Evolutionary conservation across 2,113 vertebrate genomes (phyloP).

Genomic region (Cygnus buccinator): DNA sequence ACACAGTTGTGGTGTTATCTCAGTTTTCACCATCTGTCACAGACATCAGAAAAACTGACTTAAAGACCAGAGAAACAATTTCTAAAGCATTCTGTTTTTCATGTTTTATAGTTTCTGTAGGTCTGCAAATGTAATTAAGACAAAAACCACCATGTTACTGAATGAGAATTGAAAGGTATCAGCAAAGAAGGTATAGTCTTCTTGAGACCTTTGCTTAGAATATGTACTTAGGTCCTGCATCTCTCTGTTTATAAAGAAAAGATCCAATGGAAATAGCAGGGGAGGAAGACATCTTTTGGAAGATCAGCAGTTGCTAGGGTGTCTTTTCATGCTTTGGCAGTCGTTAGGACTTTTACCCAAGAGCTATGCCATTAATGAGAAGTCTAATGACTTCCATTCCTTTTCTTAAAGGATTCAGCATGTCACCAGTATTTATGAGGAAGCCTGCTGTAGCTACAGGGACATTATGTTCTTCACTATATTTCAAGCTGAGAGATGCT

Average conservation of each 20-base stretch:
- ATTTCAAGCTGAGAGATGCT: constrained; percentile 57
- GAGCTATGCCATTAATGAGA: constrained; percentile 49
- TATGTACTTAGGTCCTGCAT: not conserved
- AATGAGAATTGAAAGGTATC: not conserved
- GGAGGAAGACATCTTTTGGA: not conserved
- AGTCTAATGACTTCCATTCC: constrained; percentile 46
- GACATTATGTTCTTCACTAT: constrained; percentile 31
- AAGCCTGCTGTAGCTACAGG: constrained; percentile 53
- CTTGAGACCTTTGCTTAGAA: not conserved
- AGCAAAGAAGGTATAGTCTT: not conserved
- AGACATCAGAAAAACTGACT: constrained; percentile 12
- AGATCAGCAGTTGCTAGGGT: constrained; percentile 38
- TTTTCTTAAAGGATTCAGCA: constrained; percentile 40
- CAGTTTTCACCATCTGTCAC: constrained; percentile 59
- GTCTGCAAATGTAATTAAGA: not conserved
- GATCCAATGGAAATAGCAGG: not conserved
- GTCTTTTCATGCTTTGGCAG: not conserved
- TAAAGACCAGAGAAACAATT: constrained; percentile 18
- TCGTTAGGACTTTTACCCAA: not conserved
- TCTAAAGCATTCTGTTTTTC: not conserved
- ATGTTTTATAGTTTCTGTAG: not conserved
- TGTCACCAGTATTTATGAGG: constrained; percentile 56
- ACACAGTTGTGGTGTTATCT: constrained; percentile 50
- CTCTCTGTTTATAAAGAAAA: not conserved
- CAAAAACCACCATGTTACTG: not conserved